A percentile compares a stretch with the other conserved stretches of the same genome.
phyloP scores from a whole-genome alignment of 64 coral and sea anemone genomes.

The Hydrozoanthus tunicans region DNA sequence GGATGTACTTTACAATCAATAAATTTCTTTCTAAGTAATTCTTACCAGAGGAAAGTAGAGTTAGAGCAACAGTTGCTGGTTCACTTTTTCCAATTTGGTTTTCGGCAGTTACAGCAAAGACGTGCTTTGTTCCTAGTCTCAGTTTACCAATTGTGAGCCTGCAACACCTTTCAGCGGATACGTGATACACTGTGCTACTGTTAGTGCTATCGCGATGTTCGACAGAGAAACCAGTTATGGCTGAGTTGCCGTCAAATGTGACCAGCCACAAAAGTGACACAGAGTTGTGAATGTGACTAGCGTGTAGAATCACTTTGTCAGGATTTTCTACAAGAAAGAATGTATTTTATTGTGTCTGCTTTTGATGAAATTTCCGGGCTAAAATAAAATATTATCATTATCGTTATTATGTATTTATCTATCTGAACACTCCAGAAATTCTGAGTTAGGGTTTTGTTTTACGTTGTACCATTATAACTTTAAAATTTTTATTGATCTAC shows the following conservation, averaged over 20 bases:
- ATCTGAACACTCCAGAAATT: too few species aligned
- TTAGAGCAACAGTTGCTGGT: background rate
- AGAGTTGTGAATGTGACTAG: background rate
- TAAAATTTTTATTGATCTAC: too few species aligned
- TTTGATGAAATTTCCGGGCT: too few species aligned
- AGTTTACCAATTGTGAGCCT: background rate
- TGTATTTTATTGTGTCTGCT: too few species aligned
- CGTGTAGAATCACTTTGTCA: background rate
- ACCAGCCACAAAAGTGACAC: background rate
- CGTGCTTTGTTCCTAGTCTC: background rate
- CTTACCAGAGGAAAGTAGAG: background rate
- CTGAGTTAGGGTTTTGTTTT: too few species aligned
- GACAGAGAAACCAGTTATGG: background rate
- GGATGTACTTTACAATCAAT: too few species aligned
- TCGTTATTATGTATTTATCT: too few species aligned
- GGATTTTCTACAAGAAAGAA: background rate
- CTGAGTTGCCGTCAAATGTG: background rate
- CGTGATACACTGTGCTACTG: background rate
- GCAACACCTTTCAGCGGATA: background rate
- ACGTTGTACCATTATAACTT: too few species aligned
- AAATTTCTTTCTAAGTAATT: background rate
- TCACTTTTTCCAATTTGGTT: constrained; percentile 1
- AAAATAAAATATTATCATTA: too few species aligned
- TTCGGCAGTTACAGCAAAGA: constrained; percentile 1
- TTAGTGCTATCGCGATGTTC: background rate